Conservation (phyloP, 2,113 vertebrate genomes). For the Cyprinodon brontotheroides region DNA sequence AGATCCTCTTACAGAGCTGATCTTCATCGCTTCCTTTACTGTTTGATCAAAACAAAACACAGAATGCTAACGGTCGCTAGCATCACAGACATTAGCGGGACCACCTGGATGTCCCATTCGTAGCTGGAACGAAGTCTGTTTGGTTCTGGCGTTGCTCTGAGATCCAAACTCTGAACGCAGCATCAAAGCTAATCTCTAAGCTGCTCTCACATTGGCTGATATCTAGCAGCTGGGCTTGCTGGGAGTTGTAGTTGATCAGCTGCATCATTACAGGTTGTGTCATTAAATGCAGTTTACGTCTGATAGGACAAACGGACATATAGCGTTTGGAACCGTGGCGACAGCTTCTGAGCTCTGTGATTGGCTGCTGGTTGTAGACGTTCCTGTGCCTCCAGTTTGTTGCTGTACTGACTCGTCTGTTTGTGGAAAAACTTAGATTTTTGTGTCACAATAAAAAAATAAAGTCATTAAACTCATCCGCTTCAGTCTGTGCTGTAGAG, state of each 20-base stretch:
- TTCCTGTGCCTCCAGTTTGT: conserved; percentile 47
- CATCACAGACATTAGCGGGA: neutral
- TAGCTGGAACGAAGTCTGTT: too few species aligned
- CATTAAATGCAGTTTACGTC: conserved; percentile 1
- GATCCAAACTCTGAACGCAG: neutral
- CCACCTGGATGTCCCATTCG: too few species aligned
- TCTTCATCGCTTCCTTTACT: too few species aligned
- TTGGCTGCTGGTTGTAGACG: conserved; percentile 30
- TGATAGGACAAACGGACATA: neutral
- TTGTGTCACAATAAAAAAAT: conserved; percentile 40
- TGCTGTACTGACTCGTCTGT: conserved; percentile 24
- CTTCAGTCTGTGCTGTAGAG: neutral
- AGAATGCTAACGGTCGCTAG: neutral
- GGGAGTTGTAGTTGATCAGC: conserved; percentile 5
- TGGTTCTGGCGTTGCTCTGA: too few species aligned
- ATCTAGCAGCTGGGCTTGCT: conserved; percentile 12
- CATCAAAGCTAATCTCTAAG: neutral
- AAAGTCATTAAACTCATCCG: conserved; percentile 37
- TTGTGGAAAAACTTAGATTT: conserved; percentile 29
- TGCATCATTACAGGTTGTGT: conserved; percentile 9
- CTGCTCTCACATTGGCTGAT: conserved; percentile 20
- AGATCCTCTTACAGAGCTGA: too few species aligned
- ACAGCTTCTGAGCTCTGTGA: conserved; percentile 38
- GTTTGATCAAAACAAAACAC: neutral
- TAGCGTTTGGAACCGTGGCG: conserved; percentile 10